Percentiles rank a stretch among this genome's conserved stretches.
Evolutionary conservation across 2,113 vertebrate species (phyloP).

Genomic region (Columbina picui): DNA sequence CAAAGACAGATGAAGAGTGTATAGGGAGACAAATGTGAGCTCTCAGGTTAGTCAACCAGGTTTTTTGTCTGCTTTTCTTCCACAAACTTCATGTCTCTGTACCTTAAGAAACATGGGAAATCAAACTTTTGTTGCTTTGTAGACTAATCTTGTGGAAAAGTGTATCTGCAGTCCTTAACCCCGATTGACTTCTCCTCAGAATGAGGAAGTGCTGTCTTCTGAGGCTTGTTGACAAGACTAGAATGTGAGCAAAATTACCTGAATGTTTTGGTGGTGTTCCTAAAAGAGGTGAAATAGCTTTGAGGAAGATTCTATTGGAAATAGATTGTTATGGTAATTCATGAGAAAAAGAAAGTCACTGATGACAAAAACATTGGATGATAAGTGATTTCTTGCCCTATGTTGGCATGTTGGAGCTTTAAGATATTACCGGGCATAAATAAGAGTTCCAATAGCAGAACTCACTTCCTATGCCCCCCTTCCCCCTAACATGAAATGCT

Average conservation of each 20-base stretch:
- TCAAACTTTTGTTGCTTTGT: neutral
- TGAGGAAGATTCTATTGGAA: neutral
- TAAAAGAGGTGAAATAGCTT: neutral
- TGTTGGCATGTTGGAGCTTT: neutral
- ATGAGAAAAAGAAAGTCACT: neutral
- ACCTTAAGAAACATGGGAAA: neutral
- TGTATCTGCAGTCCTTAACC: neutral
- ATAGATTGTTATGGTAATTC: neutral
- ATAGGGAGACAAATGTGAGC: neutral
- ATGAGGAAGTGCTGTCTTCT: neutral
- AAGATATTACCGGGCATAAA: neutral
- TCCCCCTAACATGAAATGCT: neutral
- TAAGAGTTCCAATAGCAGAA: neutral
- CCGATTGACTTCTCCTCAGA: neutral
- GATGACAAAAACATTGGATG: neutral
- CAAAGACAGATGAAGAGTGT: neutral
- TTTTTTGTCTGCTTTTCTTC: neutral
- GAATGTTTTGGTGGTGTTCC: neutral
- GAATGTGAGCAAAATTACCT: neutral
- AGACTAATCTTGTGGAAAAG: neutral
- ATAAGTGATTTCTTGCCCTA: neutral
- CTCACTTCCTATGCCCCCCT: accelerated
- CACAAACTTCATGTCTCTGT: neutral
- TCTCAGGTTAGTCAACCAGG: neutral
- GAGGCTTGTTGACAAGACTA: neutral